Conservation (phyloP, 2,888 invertebrate species). For the Athalia cordata region DNA sequence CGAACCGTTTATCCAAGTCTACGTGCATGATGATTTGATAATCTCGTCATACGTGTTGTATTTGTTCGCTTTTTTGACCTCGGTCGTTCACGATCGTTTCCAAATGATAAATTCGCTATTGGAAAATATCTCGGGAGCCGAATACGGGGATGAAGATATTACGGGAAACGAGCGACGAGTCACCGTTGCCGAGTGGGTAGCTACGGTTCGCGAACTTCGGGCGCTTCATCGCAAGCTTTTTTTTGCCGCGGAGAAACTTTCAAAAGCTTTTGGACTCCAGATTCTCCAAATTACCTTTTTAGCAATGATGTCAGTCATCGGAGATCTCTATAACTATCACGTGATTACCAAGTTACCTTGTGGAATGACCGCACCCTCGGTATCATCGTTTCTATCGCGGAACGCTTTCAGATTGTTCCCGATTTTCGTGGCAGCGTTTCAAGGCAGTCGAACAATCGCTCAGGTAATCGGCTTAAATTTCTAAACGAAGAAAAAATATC, state of each 20-base stretch:
- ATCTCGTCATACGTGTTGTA: neutral
- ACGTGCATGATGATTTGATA: neutral
- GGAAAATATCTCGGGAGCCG: neutral
- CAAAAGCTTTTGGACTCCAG: slow-evolving; percentile 1
- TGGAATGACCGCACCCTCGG: too few relatives aligned
- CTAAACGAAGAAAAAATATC: too few relatives aligned
- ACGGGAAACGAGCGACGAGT: neutral
- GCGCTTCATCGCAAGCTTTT: slow-evolving; percentile 19
- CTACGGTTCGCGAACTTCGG: slow-evolving; percentile 12
- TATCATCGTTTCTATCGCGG: neutral
- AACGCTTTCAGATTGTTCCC: neutral
- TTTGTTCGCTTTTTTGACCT: slow-evolving; percentile 7
- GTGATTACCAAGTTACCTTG: neutral
- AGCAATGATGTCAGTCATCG: slow-evolving; percentile 1
- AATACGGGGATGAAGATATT: neutral
- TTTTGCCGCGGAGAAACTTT: slow-evolving; percentile 21
- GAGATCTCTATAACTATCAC: slow-evolving; percentile 11
- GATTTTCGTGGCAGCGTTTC: neutral
- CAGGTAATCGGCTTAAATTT: slow-evolving; percentile 2
- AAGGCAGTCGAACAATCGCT: slow-evolving; percentile 29
- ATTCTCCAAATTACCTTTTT: neutral
- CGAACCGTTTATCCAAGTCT: neutral
- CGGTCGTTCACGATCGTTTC: slow-evolving; percentile 11
- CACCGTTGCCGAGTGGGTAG: neutral
- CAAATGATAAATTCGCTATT: slow-evolving; percentile 17